Conservation (phyloP, 2,888 invertebrate species). For the Mythimna vitellina region DNA sequence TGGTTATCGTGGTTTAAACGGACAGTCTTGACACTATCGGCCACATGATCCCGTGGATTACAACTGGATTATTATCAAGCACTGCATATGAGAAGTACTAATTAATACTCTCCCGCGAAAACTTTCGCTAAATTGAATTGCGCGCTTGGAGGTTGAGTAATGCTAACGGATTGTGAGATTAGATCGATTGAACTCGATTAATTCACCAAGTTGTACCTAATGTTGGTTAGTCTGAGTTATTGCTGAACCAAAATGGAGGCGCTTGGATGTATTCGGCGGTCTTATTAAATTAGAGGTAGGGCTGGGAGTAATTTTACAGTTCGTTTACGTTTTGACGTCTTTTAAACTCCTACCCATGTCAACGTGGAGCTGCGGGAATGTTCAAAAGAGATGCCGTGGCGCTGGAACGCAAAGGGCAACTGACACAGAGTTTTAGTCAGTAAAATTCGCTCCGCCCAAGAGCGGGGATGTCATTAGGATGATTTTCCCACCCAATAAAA, state of each 20-base stretch:
- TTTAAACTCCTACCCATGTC: background rate
- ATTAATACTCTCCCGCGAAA: slow-evolving; percentile 74
- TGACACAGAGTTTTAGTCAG: too few relatives aligned
- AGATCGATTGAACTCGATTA: slow-evolving; percentile 67
- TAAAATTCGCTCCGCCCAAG: too few relatives aligned
- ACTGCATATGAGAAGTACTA: slow-evolving; percentile 75
- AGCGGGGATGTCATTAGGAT: too few relatives aligned
- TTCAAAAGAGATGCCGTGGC: too few relatives aligned
- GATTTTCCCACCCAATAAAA: too few relatives aligned
- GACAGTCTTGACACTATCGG: slow-evolving; percentile 84
- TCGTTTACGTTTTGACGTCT: background rate
- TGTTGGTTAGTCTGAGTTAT: slow-evolving; percentile 57
- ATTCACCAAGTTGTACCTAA: slow-evolving; percentile 61
- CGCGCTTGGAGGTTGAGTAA: slow-evolving; percentile 61
- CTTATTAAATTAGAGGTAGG: slow-evolving; percentile 35
- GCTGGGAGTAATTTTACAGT: slow-evolving; percentile 13
- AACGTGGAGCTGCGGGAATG: background rate
- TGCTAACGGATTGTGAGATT: slow-evolving; percentile 62
- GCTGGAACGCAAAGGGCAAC: too few relatives aligned
- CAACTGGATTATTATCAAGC: slow-evolving; percentile 78
- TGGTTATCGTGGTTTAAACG: slow-evolving; percentile 82
- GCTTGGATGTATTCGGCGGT: slow-evolving; percentile 23
- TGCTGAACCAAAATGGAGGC: slow-evolving; percentile 46
- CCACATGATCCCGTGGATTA: slow-evolving; percentile 83
- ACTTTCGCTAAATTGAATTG: slow-evolving; percentile 66